Conservation (phyloP, 2,888 invertebrate genomes). For the Heliothis peltigera region DNA sequence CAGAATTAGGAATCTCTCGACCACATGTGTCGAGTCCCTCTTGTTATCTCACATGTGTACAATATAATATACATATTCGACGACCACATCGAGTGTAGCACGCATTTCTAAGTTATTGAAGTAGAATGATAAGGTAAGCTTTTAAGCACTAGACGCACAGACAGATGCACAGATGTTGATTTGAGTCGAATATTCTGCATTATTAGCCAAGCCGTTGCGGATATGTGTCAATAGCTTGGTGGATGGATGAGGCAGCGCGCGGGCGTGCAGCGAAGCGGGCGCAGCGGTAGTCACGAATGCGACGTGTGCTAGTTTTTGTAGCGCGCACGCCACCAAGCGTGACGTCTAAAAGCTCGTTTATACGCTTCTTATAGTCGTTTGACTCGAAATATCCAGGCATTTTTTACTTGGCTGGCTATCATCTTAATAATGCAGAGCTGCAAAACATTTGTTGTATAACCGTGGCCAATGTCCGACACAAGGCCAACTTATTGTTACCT, state of each 20-base stretch:
- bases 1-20: background rate
- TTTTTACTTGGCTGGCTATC: slow-evolving; percentile 75
- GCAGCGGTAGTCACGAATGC: slow-evolving; percentile 73
- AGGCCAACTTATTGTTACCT: slow-evolving; percentile 76
- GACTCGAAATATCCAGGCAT: slow-evolving; percentile 74
- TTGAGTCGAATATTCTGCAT: slow-evolving; percentile 6
- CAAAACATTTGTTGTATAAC: slow-evolving; percentile 76
- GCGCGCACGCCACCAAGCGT: slow-evolving; percentile 79
- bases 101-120: too few species aligned
- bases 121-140: background rate
- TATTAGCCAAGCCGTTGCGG: slow-evolving; percentile 10
- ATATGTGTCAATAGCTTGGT: slow-evolving; percentile 51
- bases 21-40: background rate
- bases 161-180: background rate
- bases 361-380: slow-evolving; percentile 83
- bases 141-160: background rate
- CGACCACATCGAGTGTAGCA: too few species aligned
- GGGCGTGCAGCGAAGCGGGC: slow-evolving; percentile 56
- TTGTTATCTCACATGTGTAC: background rate
- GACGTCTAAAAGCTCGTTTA: slow-evolving; percentile 87
- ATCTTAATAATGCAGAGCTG: slow-evolving; percentile 79
- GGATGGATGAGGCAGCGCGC: slow-evolving; percentile 19
- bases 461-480: slow-evolving; percentile 78
- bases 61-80: too few species aligned
- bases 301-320: slow-evolving; percentile 82